Conservation (phyloP, 2,888 invertebrate genomes). For the Diarsia rubi region DNA sequence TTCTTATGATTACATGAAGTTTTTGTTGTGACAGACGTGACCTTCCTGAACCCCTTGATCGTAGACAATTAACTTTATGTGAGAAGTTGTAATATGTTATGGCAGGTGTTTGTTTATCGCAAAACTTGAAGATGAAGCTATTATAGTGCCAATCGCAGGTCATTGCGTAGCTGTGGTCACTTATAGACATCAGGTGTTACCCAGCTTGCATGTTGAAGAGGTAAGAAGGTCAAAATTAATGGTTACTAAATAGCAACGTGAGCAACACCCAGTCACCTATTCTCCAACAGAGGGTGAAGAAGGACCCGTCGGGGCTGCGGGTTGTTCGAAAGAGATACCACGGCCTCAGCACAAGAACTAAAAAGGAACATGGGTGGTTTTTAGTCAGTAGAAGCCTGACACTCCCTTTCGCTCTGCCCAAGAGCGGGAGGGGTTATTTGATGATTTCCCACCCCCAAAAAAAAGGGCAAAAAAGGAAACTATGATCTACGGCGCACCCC, state of each 20-base stretch:
- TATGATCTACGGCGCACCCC: too few relatives aligned
- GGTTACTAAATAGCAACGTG: not conserved
- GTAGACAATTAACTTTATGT: slow-evolving; percentile 65
- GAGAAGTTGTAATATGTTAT: slow-evolving; percentile 41
- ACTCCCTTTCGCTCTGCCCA: too few relatives aligned
- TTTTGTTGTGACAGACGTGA: slow-evolving; percentile 53
- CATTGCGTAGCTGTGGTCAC: not conserved
- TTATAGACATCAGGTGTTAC: not conserved
- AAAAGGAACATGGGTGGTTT: too few relatives aligned
- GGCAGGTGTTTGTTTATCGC: slow-evolving; percentile 18
- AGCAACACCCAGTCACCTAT: not conserved
- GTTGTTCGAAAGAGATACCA: too few relatives aligned
- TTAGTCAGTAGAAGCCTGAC: too few relatives aligned
- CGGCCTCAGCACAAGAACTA: too few relatives aligned
- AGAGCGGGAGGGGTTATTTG: too few relatives aligned
- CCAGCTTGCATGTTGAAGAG: not conserved
- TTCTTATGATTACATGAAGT: slow-evolving; percentile 56
- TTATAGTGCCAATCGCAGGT: not conserved
- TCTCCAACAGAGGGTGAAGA: too few relatives aligned
- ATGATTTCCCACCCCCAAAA: too few relatives aligned
- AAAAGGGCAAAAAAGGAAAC: too few relatives aligned
- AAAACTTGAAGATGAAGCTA: not conserved
- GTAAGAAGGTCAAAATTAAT: not conserved
- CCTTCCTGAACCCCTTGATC: slow-evolving; percentile 39
- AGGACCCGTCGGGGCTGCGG: too few relatives aligned